Evolutionary conservation across 2,113 vertebrate genomes (phyloP).

Genomic region (Vanacampus margaritifer): DNA sequence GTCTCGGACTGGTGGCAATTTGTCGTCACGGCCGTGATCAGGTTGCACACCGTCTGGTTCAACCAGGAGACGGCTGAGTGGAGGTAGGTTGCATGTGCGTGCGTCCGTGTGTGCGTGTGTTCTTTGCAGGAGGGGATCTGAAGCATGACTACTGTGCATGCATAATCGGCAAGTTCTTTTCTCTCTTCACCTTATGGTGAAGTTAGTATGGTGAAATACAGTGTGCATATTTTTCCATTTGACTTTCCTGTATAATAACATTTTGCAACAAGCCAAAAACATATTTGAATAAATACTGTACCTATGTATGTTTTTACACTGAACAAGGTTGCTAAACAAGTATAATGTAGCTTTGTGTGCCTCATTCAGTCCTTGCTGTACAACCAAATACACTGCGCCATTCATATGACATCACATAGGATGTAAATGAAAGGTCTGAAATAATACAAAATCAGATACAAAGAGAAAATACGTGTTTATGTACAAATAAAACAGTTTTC

Average conservation of each 20-base stretch:
- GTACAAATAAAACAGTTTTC: background rate
- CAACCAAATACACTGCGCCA: background rate
- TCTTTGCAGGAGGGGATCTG: conserved; percentile 9
- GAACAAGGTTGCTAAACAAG: too few species aligned
- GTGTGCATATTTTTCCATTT: background rate
- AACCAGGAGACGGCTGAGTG: conserved; percentile 29
- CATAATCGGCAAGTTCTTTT: background rate
- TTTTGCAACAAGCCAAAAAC: too few species aligned
- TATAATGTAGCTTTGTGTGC: background rate
- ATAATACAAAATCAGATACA: background rate
- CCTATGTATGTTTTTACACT: too few species aligned
- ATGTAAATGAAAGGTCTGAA: background rate
- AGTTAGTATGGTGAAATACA: background rate
- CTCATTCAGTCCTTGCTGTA: background rate
- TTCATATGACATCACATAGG: too few species aligned
- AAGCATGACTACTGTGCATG: conserved; percentile 12
- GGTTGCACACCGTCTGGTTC: conserved; percentile 8
- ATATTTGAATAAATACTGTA: too few species aligned
- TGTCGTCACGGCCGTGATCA: conserved; percentile 18
- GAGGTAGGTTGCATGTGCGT: conserved; percentile 52
- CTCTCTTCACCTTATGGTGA: background rate
- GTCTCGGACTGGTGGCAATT: conserved; percentile 9
- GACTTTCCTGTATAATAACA: background rate
- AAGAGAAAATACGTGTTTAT: background rate
- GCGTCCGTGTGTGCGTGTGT: conserved; percentile 4